phyloP scores from a whole-genome alignment of 2,113 vertebrate genomes.

The Diglossa brunneiventris region DNA sequence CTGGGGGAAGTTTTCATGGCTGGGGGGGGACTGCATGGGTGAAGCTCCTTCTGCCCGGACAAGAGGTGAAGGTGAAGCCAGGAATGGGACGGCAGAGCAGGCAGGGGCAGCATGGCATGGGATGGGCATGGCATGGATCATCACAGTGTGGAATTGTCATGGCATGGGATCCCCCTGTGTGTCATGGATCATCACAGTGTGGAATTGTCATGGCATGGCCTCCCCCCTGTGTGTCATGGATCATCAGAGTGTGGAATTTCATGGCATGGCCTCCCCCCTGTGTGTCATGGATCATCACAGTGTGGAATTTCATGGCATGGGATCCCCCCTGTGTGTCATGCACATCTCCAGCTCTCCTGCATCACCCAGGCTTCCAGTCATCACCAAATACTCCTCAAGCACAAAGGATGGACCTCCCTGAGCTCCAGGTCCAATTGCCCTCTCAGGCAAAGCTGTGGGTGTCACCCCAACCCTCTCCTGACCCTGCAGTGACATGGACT shows the following conservation, averaged over 20 bases:
- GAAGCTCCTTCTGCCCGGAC: background rate
- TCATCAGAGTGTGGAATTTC: background rate
- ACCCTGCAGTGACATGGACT: background rate
- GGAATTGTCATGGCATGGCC: background rate
- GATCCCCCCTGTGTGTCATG: fast-evolving
- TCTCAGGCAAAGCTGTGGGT: background rate
- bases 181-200: background rate
- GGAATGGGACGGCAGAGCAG: background rate
- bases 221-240: fast-evolving
- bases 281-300: too few relatives aligned
- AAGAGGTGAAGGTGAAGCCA: background rate
- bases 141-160: background rate
- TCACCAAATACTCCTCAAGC: background rate
- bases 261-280: too few relatives aligned
- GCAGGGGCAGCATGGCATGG: background rate
- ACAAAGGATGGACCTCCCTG: background rate
- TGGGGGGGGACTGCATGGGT: fast-evolving
- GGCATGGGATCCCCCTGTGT: too few relatives aligned
- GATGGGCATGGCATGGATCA: fast-evolving
- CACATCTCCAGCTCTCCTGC: background rate
- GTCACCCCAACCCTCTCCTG: background rate
- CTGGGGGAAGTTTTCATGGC: background rate
- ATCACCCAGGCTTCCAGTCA: background rate
- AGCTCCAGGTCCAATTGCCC: background rate
- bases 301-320: background rate